phyloP scores from a whole-genome alignment of 2,888 invertebrate species.

The Myopa testacea region DNA sequence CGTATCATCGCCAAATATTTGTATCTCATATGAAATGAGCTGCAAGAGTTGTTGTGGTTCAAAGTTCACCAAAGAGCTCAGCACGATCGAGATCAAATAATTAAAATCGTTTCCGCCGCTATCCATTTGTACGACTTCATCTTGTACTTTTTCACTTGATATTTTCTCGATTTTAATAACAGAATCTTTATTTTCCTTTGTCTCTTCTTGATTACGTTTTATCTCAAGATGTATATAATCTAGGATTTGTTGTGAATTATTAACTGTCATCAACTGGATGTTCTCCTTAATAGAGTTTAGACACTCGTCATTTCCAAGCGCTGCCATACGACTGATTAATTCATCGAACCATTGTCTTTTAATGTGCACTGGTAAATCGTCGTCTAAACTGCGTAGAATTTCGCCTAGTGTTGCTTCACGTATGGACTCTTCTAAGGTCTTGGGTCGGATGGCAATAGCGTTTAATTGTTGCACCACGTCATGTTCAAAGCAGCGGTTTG shows the following conservation, averaged over 20 bases:
- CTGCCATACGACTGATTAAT: slow-evolving; percentile 54
- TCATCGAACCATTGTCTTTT: slow-evolving; percentile 56
- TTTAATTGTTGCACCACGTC: slow-evolving; percentile 56
- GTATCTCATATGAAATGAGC: slow-evolving; percentile 51
- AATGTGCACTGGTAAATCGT: slow-evolving; percentile 43
- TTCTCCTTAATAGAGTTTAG: slow-evolving; percentile 54
- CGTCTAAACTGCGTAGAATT: slow-evolving; percentile 55
- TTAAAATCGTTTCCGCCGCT: slow-evolving; percentile 45
- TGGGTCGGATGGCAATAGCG: slow-evolving; percentile 56
- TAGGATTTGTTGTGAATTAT: slow-evolving; percentile 53
- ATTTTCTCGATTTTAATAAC: slow-evolving; percentile 17
- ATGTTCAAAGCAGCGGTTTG: slow-evolving; percentile 54
- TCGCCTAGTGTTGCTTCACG: slow-evolving; percentile 56
- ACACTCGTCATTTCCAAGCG: slow-evolving; percentile 60
- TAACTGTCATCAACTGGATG: slow-evolving; percentile 49
- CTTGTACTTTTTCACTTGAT: background rate
- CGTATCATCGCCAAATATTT: slow-evolving; percentile 49
- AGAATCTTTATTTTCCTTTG: slow-evolving; percentile 35
- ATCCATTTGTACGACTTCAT: slow-evolving; percentile 42
- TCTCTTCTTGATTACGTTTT: slow-evolving; percentile 23
- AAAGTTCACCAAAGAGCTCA: slow-evolving; percentile 51
- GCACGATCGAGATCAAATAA: slow-evolving; percentile 49
- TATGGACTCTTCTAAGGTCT: slow-evolving; percentile 54
- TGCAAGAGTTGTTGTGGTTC: slow-evolving; percentile 49
- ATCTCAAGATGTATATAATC: slow-evolving; percentile 50